Base-by-base conservation (phyloP, 2,888 invertebrate species). In the Tineola bisselliella region DNA sequence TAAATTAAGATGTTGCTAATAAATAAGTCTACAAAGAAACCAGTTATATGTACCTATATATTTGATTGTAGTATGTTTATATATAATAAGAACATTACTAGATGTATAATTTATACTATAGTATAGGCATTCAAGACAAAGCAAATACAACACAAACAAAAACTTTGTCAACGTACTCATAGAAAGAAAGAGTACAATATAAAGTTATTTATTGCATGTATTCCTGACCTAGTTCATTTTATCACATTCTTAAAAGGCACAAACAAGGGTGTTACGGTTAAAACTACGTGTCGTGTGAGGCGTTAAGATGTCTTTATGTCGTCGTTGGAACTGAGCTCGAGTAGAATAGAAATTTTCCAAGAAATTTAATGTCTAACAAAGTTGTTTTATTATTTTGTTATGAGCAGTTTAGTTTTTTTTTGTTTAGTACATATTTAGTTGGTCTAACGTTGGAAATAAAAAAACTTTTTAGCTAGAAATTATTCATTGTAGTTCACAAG, bases 201-300 rank as follows among this genome's bases (percentile, higher is more conserved):
- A 38, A 38, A 15, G 19, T 58, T 17, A 58, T 58, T 58, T 58
- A 58, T 33, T 58, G 25, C 54, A 6, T 54, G 19, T 33, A 33
- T 58, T 58, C 33, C 6, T 17, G 58, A 58, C 33, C 31, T 33
- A 58, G 33, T 58, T 58, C 58, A 31, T 56, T 56, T 30, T 56
- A 19, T 56, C 31, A 58, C 58, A 58, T 25, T 54, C 19, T 3
- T n/a, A 68, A 68, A 72, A 68, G 71, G 65, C 72, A 68, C 72
- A 79, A 77, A 78, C 76, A 77, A 75, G 74, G 65, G 70, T 69
- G 70, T 77, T 73, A 73, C 67, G 68, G 65, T 66, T 62, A 67
- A 68, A 66, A 69, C 67, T 66, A 58, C 17, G 64, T 64, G 68
- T 70, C 67, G 65, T 66, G 63, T 59, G 65, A 63, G 67, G 71